These are phyloP conservation scores for Glomeris maerens DNA, from an alignment of 1,140 invertebrate genomes.

Conservation along the genomic window DNA sequence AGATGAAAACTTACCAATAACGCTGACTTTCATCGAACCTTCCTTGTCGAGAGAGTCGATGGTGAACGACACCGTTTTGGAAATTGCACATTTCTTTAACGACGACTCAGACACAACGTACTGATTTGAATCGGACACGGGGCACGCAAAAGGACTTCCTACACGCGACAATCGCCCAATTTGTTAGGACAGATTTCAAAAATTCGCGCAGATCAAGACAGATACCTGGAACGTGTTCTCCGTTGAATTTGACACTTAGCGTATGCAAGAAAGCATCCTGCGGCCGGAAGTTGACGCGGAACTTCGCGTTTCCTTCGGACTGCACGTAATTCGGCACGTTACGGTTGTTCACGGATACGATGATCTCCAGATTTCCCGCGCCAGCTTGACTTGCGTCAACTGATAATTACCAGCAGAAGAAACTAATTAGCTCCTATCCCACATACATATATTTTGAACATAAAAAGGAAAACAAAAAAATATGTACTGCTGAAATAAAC, in stretches of 20 bases:
- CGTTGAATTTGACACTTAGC: slow-evolving; percentile 88
- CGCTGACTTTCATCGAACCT: slow-evolving; percentile 22
- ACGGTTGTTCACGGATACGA: slow-evolving; percentile 89
- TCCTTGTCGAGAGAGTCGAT: slow-evolving; percentile 40
- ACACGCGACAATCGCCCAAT: slow-evolving; percentile 2
- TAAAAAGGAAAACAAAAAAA: neutral
- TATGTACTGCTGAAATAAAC: slow-evolving; percentile 82
- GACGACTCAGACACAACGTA: neutral
- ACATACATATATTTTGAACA: neutral
- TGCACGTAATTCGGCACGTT: slow-evolving; percentile 98
- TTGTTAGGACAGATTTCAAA: neutral
- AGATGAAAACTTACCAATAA: slow-evolving; percentile 9
- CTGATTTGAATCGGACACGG: slow-evolving; percentile 37
- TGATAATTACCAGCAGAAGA: slow-evolving; percentile 17
- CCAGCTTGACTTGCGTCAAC: slow-evolving; percentile 43
- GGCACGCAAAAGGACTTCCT: slow-evolving; percentile 77
- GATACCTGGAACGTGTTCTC: slow-evolving; percentile 72
- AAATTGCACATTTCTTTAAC: slow-evolving; percentile 23
- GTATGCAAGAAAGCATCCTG: slow-evolving; percentile 76
- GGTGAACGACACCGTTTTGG: slow-evolving; percentile 40
- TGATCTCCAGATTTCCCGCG: slow-evolving; percentile 93
- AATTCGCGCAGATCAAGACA: neutral
- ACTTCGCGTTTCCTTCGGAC: slow-evolving; percentile 89
- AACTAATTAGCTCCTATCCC: neutral
- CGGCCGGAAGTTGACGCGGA: slow-evolving; percentile 92